Base-by-base conservation (phyloP, 1,140 invertebrate species). In the Microplitis mediator region DNA sequence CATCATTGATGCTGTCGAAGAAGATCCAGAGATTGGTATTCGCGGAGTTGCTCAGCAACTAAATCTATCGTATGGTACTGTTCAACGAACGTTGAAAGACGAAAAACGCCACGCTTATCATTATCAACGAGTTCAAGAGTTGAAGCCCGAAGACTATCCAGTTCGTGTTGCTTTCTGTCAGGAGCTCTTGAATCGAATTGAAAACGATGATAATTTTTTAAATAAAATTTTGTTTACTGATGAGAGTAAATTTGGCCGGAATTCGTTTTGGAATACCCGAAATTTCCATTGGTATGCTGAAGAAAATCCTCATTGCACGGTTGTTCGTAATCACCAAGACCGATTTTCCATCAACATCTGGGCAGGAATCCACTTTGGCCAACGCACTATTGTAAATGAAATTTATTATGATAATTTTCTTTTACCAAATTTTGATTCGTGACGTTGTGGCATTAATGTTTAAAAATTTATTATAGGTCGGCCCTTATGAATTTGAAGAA, bases 281-380 rank as follows among this genome's bases (percentile, higher is more conserved):
- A 87, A 87, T 72, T 71, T 80, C 58, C 82, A 88, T 66, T 66
- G 68, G 34, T 87, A 82, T 79, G 76, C 79, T 31, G 69, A 75
- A 32, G 80, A 80, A 75, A 87, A 87, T 77, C 82, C 82, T 39
- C 76, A 84, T 77, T 73, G 71, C 45, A 81, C 81, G 32, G 31
- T 78, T 65, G 66, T 80, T 74, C 73, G 69, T 36, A 54, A 74
- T 71, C 80, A 79, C 51, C 82, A 87, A 76, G 64, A 84, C 54
- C 78, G 56, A 4, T 87, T 85, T 68, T 77, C 78, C 61, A 62
- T 81, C 3, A 84, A 84, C 74, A 71, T 84, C 52, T 84, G 78
- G 81, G 79, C 78, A 51, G 81, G 81, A 34, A 83, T 86, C 35
- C 35, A 36, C 35, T 36, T 36, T 36, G 35, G 35, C n/a, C n/a